phyloP scores from a whole-genome alignment of 2,888 invertebrate species.

The Seira sanloemensis region DNA sequence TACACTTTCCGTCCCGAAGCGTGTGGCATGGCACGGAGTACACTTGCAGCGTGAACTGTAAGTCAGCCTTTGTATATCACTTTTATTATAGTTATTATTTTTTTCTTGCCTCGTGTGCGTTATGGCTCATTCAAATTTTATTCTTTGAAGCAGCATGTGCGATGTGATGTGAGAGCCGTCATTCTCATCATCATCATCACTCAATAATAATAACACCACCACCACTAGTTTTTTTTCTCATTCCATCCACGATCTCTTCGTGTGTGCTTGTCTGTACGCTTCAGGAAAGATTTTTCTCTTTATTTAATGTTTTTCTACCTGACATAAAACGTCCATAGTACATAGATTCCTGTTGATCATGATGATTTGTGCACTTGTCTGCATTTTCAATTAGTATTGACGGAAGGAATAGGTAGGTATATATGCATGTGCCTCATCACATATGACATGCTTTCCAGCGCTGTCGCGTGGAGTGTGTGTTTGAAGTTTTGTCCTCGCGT shows the following conservation, averaged over 20 bases:
- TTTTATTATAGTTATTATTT: no score
- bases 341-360: slow-evolving; percentile 61
- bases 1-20: slow-evolving; percentile 6
- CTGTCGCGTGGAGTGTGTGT: slow-evolving; percentile 13
- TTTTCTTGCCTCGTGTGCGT: slow-evolving; percentile 35
- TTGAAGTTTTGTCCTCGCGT: slow-evolving; percentile 9
- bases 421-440: not conserved
- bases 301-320: slow-evolving; percentile 4
- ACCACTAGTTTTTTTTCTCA: slow-evolving; percentile 7
- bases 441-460: slow-evolving; percentile 8
- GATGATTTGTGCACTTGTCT: slow-evolving; percentile 36
- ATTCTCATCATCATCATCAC: slow-evolving; percentile 6
- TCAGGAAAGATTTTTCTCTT: slow-evolving; percentile 1
- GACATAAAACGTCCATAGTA: no score
- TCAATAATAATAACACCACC: slow-evolving; percentile 6
- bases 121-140: slow-evolving; percentile 56
- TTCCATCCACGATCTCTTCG: slow-evolving; percentile 31
- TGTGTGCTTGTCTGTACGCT: not conserved
- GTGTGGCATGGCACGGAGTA: slow-evolving; percentile 6
- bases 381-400: slow-evolving; percentile 6
- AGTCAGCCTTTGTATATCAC: not conserved
- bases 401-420: no score
- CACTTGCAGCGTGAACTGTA: not conserved
- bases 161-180: not conserved
- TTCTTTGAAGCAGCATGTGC: slow-evolving; percentile 24